Percentiles rank a stretch among this genome's conserved stretches.
phyloP scores from a whole-genome alignment of 2,113 vertebrate genomes.

The Malaclemys terrapin region DNA sequence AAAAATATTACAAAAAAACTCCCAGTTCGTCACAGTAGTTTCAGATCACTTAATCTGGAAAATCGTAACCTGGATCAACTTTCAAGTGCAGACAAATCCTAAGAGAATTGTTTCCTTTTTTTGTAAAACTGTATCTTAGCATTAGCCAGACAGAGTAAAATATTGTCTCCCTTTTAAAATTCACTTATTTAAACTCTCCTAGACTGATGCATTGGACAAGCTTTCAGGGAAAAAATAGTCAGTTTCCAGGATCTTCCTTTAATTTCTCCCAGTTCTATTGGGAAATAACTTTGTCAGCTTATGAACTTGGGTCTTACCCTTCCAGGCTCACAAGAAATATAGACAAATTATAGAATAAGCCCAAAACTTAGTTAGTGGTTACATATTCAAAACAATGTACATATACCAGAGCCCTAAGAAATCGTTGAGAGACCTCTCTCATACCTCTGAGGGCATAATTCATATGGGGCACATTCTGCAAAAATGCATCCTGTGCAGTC shows the following conservation, averaged over 20 bases:
- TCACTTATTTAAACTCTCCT: background rate
- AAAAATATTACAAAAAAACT: background rate
- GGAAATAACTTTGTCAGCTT: background rate
- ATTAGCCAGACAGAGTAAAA: background rate
- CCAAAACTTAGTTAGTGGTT: background rate
- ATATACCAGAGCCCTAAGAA: background rate
- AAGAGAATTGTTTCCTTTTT: background rate
- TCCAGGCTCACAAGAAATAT: background rate
- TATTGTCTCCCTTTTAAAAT: background rate
- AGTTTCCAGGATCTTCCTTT: background rate
- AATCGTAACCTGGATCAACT: background rate
- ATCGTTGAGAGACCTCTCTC: background rate
- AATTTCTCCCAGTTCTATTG: background rate
- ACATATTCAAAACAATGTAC: background rate
- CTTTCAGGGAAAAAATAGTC: background rate
- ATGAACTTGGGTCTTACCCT: background rate
- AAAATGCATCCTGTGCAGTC: background rate
- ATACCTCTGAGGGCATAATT: background rate
- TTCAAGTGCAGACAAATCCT: background rate
- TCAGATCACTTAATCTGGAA: background rate
- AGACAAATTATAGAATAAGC: background rate
- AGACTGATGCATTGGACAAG: background rate
- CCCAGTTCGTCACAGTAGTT: background rate
- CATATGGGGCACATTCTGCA: background rate
- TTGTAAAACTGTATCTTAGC: background rate